These are phyloP conservation scores for Pheucticus melanocephalus DNA, from an alignment of 2,113 vertebrate genomes.

Conservation along the genomic window DNA sequence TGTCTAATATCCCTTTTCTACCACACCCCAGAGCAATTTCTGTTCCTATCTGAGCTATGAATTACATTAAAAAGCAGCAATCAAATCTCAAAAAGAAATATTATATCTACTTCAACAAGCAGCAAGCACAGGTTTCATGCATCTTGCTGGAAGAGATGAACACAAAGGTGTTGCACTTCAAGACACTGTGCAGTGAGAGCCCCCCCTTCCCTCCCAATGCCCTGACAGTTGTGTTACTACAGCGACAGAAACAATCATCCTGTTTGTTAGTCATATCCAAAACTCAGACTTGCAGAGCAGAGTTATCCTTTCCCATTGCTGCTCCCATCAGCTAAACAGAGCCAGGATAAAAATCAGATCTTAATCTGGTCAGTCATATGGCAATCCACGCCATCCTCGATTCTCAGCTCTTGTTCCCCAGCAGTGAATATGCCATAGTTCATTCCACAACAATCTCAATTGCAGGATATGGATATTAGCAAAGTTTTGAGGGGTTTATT, in stretches of 20 bases:
- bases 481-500: conserved; percentile 34
- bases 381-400: neutral
- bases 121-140: neutral
- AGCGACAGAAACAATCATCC: neutral
- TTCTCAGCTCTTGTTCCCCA: neutral
- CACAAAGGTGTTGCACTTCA: neutral
- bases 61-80: conserved; percentile 8
- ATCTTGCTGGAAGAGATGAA: neutral
- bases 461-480: conserved; percentile 23
- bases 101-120: neutral
- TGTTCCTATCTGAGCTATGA: conserved; percentile 26
- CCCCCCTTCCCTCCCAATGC: accelerated
- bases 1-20: conserved; percentile 62
- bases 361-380: neutral
- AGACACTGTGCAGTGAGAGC: neutral
- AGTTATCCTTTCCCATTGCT: conserved; percentile 1
- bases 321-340: neutral
- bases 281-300: neutral
- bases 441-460: neutral
- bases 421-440: neutral
- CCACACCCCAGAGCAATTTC: conserved; percentile 51
- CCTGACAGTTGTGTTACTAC: neutral
- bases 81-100: neutral
- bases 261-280: conserved; percentile 1
- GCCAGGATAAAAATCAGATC: conserved; percentile 12